Conservation (phyloP, 1,140 invertebrate genomes). For the Aphelenchoides avenae region DNA sequence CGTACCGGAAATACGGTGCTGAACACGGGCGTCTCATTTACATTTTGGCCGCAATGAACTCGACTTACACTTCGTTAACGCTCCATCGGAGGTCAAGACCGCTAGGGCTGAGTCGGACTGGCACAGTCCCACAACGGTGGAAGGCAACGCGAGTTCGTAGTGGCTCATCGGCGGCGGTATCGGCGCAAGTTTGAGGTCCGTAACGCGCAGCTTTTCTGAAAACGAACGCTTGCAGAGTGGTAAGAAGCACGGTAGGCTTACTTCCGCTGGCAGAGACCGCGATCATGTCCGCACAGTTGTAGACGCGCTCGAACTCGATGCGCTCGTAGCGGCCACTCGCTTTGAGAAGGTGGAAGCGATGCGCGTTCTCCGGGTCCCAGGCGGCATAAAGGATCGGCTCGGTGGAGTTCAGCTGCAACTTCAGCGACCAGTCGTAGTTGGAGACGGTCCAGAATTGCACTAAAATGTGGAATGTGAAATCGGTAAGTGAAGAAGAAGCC, state of each 20-base stretch:
- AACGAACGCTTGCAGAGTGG: conserved; percentile 21
- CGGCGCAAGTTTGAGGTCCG: conserved; percentile 70
- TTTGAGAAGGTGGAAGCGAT: conserved; percentile 29
- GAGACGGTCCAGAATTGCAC: conserved; percentile 75
- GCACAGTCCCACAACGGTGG: conserved; percentile 11
- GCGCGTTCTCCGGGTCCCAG: conserved; percentile 23
- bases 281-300: conserved; percentile 64
- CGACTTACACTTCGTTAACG: too few relatives aligned
- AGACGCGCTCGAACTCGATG: conserved; percentile 23
- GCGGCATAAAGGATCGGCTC: neutral
- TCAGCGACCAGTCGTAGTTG: conserved; percentile 87
- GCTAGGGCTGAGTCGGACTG: too few relatives aligned
- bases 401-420: conserved; percentile 64
- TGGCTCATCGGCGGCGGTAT: conserved; percentile 79
- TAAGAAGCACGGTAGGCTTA: conserved; percentile 45
- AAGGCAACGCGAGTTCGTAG: conserved; percentile 64
- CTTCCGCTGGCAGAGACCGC: conserved; percentile 75
- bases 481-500: conserved; percentile 27
- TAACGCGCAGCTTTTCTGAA: conserved; percentile 68
- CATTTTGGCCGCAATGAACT: too few relatives aligned
- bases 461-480: conserved; percentile 20
- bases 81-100: conserved; percentile 22
- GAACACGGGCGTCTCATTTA: too few relatives aligned
- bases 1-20: too few relatives aligned
- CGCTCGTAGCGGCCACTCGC: conserved; percentile 16